Evolutionary conservation across 53 echinoderm and acorn worm genomes (phyloP).

Genomic region (Apostichopus leukothele): DNA sequence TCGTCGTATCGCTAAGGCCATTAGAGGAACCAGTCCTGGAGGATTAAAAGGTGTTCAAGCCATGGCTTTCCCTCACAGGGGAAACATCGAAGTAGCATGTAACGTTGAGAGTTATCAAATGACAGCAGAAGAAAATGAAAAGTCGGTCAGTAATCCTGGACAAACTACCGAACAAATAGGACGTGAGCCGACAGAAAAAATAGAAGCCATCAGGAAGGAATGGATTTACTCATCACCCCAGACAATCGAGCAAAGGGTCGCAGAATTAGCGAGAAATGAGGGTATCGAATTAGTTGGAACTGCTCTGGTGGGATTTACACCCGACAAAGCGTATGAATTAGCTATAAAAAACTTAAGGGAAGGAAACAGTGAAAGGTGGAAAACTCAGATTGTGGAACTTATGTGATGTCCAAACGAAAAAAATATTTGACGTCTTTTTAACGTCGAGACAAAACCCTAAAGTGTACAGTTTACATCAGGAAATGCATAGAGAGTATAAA

Average conservation of each 20-base stretch:
- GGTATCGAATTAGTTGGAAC: constrained; percentile 64
- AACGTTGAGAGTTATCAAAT: constrained; percentile 69
- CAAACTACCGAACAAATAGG: not conserved
- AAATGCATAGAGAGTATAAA: no score
- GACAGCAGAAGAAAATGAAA: not conserved
- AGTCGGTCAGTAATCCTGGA: not conserved
- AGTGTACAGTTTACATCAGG: no score
- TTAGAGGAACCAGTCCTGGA: constrained; percentile 70
- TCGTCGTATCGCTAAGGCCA: constrained; percentile 64
- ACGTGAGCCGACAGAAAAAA: not conserved
- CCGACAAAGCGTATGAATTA: constrained; percentile 69
- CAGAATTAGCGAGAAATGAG: constrained; percentile 58
- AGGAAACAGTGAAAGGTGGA: constrained; percentile 72
- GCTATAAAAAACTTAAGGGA: constrained; percentile 59
- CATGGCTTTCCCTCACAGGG: constrained; percentile 89
- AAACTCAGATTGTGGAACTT: constrained; percentile 14
- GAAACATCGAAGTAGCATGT: constrained; percentile 87
- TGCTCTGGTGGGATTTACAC: constrained; percentile 85
- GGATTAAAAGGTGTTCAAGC: constrained; percentile 84
- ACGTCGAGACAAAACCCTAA: no score
- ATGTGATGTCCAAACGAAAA: not conserved
- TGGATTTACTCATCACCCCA: constrained; percentile 62
- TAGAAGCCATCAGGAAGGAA: not conserved
- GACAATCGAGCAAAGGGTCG: constrained; percentile 66
- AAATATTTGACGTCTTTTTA: no score